Conservation (phyloP, 2,113 vertebrate genomes). For the Cryptotis parvus region DNA sequence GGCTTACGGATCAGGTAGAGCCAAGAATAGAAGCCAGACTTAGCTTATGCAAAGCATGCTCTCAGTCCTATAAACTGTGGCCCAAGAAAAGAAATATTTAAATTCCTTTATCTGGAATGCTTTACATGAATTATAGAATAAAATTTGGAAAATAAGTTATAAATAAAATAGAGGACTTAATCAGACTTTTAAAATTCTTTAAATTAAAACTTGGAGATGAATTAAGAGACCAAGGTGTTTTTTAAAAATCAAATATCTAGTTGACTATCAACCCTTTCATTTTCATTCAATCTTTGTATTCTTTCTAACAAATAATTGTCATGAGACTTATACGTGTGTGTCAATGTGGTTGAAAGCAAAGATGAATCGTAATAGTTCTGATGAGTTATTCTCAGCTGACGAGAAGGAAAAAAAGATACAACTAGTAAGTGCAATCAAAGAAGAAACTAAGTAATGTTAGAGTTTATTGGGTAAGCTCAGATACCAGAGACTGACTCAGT, state of each 20-base stretch:
- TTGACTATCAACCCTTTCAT: slow-evolving; percentile 56
- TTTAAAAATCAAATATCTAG: not conserved
- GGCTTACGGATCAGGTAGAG: too few species aligned
- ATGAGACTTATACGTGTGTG: not conserved
- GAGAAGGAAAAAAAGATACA: not conserved
- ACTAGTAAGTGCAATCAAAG: not conserved
- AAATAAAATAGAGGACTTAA: not conserved
- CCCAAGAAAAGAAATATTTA: too few species aligned
- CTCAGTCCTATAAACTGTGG: too few species aligned
- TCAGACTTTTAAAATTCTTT: slow-evolving; percentile 14
- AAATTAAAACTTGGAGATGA: slow-evolving; percentile 60
- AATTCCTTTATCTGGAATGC: too few species aligned
- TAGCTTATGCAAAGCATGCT: too few species aligned
- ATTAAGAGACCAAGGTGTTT: slow-evolving; percentile 22
- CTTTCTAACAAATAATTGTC: not conserved
- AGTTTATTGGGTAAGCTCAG: not conserved
- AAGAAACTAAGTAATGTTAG: not conserved
- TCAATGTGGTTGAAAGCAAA: not conserved
- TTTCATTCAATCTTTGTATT: slow-evolving; percentile 40
- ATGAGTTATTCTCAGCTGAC: not conserved
- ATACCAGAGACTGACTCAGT: not conserved
- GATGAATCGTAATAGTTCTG: not conserved
- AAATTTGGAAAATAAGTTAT: too few species aligned
- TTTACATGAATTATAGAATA: too few species aligned
- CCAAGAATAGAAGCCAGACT: too few species aligned